Conservation (phyloP, 2,888 invertebrate species). For the Pedicia rivosa region DNA sequence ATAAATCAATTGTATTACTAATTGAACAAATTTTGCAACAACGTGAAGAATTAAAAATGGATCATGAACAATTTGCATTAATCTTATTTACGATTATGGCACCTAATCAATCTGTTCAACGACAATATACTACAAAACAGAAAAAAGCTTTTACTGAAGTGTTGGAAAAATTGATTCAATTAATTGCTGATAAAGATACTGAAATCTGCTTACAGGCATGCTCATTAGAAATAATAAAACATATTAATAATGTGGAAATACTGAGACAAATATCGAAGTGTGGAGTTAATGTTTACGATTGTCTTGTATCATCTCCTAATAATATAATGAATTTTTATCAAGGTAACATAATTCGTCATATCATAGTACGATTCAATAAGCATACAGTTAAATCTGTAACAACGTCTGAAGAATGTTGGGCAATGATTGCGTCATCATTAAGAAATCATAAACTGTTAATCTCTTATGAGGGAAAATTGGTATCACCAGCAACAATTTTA, state of each 20-base stretch:
- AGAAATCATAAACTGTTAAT: slow-evolving; percentile 31
- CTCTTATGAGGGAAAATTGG: slow-evolving; percentile 14
- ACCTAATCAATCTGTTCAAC: slow-evolving; percentile 27
- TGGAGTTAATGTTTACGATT: slow-evolving; percentile 17
- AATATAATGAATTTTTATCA: not conserved
- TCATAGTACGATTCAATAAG: not conserved
- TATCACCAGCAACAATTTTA: slow-evolving; percentile 22
- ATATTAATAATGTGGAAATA: slow-evolving; percentile 32
- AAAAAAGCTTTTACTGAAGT: slow-evolving; percentile 20
- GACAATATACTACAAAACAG: slow-evolving; percentile 11
- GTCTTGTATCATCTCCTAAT: not conserved
- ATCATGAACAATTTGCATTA: slow-evolving; percentile 47
- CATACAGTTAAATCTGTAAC: not conserved
- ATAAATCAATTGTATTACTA: no score
- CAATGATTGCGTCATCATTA: slow-evolving; percentile 38
- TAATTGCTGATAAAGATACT: slow-evolving; percentile 26
- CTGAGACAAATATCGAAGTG: slow-evolving; percentile 27
- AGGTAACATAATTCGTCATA: not conserved
- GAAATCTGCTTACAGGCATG: slow-evolving; percentile 34
- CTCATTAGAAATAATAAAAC: slow-evolving; percentile 32
- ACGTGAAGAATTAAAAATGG: slow-evolving; percentile 43
- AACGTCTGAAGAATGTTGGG: slow-evolving; percentile 34
- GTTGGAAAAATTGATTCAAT: slow-evolving; percentile 16
- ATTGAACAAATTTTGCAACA: slow-evolving; percentile 22
- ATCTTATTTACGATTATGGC: slow-evolving; percentile 44